Percentiles rank a stretch among this genome's conserved stretches.
Conservation (phyloP, 2,113 vertebrate species). For the Ardeotis arabs region DNA sequence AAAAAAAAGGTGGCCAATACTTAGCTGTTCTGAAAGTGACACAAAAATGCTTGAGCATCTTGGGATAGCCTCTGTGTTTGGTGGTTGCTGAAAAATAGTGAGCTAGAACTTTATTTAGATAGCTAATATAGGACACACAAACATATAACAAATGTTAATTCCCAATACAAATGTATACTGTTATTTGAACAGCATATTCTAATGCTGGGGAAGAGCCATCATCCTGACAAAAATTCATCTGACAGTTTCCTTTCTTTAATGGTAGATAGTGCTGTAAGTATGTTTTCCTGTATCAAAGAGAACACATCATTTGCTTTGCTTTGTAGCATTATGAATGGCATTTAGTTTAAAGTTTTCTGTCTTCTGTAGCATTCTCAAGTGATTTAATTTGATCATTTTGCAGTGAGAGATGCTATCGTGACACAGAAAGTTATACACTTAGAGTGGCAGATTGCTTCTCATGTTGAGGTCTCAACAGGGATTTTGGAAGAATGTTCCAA, state of each 20-base stretch:
- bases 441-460: slow-evolving; percentile 40
- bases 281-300: slow-evolving; percentile 65
- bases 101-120: neutral
- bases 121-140: neutral
- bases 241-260: slow-evolving; percentile 54
- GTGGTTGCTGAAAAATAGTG: neutral
- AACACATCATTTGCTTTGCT: slow-evolving; percentile 54
- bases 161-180: neutral
- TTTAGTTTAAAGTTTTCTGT: slow-evolving; percentile 70
- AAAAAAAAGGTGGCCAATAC: neutral
- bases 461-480: neutral
- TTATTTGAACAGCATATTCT: slow-evolving; percentile 22
- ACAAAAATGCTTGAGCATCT: neutral
- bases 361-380: slow-evolving; percentile 59
- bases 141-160: neutral
- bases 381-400: slow-evolving; percentile 71
- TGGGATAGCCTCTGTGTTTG: neutral
- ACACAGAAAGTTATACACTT: slow-evolving; percentile 59
- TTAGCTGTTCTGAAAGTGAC: neutral
- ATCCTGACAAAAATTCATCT: slow-evolving; percentile 51
- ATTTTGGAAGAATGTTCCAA: slow-evolving; percentile 36
- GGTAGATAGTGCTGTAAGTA: slow-evolving; percentile 63
- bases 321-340: slow-evolving; percentile 65
- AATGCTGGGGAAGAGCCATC: neutral
- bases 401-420: slow-evolving; percentile 57